A percentile compares a stretch with the other conserved stretches of the same genome.
Conservation (phyloP, 2,797 vertebrate species). For the Moxostoma hubbsi region DNA sequence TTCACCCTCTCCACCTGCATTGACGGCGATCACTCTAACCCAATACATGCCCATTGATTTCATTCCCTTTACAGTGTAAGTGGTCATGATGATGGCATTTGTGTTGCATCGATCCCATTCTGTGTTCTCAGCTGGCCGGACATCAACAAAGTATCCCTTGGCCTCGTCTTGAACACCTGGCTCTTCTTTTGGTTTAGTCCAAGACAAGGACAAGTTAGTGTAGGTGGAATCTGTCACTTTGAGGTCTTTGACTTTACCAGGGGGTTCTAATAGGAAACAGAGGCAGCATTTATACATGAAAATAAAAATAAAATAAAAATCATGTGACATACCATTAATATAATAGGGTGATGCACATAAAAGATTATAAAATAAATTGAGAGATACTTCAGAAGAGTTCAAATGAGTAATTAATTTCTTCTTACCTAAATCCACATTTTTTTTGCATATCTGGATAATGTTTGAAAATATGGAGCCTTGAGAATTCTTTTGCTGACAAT, state of each 20-base stretch:
- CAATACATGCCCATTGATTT: constrained; percentile 82
- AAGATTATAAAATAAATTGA: not conserved
- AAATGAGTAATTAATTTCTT: no score
- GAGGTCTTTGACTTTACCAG: constrained; percentile 83
- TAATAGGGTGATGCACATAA: no score
- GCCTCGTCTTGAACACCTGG: constrained; percentile 73
- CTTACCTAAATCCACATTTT: not conserved
- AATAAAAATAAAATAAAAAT: not conserved
- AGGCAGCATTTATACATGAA: not conserved
- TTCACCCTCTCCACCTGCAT: constrained; percentile 79
- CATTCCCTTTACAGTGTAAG: constrained; percentile 83
- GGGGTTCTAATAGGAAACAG: constrained; percentile 77
- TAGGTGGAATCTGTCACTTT: constrained; percentile 85
- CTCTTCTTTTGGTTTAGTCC: constrained; percentile 80
- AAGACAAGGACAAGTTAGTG: constrained; percentile 82
- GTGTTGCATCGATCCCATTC: constrained; percentile 85
- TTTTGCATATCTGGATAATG: not conserved
- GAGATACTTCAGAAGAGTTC: not conserved
- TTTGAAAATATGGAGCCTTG: not conserved
- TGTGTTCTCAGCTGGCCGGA: constrained; percentile 77
- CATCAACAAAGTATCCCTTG: constrained; percentile 87
- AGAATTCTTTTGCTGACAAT: not conserved
- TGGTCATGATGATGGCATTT: constrained; percentile 69
- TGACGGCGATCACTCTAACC: constrained; percentile 80
- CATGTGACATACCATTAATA: no score